Evolutionary conservation across 2,888 invertebrate genomes (phyloP).

Genomic region (Iphiclides podalirius): DNA sequence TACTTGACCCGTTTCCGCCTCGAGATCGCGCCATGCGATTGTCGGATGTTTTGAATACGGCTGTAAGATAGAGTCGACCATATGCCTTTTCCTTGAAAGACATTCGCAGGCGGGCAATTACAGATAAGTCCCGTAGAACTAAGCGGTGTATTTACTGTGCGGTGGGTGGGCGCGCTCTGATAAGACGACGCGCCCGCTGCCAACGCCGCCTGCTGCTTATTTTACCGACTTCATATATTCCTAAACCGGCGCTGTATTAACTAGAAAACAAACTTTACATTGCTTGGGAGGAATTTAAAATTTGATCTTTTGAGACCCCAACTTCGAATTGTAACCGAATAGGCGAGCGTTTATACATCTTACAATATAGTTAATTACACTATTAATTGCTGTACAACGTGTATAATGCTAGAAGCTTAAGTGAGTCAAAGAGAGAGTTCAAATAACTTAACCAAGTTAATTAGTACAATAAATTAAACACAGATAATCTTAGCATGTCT

Average conservation of each 20-base stretch:
- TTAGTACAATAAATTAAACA: too few species aligned
- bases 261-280: too few species aligned
- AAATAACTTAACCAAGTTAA: too few species aligned
- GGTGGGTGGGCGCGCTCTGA: slow-evolving; percentile 49
- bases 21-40: slow-evolving; percentile 57
- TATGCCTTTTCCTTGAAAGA: slow-evolving; percentile 71
- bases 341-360: too few species aligned
- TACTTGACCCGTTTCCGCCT: slow-evolving; percentile 66
- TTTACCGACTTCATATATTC: slow-evolving; percentile 18
- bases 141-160: slow-evolving; percentile 71
- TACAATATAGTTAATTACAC: too few species aligned
- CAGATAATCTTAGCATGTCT: too few species aligned
- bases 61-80: slow-evolving; percentile 69
- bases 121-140: slow-evolving; percentile 75
- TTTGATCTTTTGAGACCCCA: too few species aligned
- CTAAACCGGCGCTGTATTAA: slow-evolving; percentile 4
- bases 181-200: slow-evolving; percentile 38
- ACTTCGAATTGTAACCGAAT: too few species aligned
- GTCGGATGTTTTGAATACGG: slow-evolving; percentile 58
- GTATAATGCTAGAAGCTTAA: too few species aligned
- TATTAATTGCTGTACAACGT: too few species aligned
- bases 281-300: too few species aligned
- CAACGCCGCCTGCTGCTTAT: slow-evolving; percentile 24
- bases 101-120: slow-evolving; percentile 78
- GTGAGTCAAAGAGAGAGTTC: too few species aligned